Conservation (phyloP, 2,888 invertebrate genomes). For the Lepidochitona cinerea region DNA sequence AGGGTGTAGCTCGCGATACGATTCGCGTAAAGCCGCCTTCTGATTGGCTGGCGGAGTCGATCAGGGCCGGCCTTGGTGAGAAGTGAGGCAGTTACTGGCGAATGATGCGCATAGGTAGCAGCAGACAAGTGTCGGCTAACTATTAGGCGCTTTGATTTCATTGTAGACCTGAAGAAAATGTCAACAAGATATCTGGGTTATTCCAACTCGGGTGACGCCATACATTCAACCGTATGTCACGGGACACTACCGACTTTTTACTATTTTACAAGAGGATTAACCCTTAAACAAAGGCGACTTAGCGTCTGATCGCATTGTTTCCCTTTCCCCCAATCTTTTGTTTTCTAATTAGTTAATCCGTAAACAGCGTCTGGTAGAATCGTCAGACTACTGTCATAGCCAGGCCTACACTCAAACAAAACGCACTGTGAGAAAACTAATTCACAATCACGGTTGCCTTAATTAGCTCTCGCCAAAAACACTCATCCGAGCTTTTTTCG, state of each 20-base stretch:
- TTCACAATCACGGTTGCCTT: no score
- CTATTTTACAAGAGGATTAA: no score
- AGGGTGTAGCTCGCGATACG: neutral
- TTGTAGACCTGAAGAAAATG: slow-evolving; percentile 5
- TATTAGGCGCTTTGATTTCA: neutral
- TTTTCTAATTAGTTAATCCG: no score
- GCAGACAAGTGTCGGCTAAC: slow-evolving; percentile 2
- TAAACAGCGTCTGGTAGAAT: no score
- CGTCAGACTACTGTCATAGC: no score
- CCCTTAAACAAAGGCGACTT: no score
- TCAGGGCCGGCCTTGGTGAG: slow-evolving; percentile 7
- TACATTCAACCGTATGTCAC: neutral
- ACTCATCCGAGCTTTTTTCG: no score
- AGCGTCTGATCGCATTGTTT: no score
- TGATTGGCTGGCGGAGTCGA: slow-evolving; percentile 12
- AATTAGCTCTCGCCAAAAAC: no score
- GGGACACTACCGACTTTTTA: neutral
- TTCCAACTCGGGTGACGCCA: neutral
- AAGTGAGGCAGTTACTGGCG: slow-evolving; percentile 1
- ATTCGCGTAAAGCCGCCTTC: neutral
- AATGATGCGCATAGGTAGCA: neutral
- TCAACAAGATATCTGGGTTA: neutral
- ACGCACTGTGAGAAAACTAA: no score
- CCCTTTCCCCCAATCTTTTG: no score
- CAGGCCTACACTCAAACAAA: no score